These are phyloP conservation scores for Sphecodes monilicornis DNA, from an alignment of 2,888 invertebrate species.

Conservation along the genomic window DNA sequence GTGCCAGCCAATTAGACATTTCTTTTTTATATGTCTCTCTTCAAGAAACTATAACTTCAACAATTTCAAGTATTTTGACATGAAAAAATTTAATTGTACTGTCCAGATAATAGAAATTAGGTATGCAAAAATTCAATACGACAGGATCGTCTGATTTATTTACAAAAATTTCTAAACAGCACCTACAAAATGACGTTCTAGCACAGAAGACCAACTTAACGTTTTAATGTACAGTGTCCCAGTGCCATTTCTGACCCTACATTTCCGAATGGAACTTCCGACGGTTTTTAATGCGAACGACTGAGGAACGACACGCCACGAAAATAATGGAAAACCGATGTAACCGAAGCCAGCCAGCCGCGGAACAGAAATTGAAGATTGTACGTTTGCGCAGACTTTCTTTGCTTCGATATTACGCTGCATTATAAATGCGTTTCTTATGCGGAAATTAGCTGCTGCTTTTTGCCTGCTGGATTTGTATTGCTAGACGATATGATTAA, in stretches of 20 bases:
- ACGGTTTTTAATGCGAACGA: background rate
- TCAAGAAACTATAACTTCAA: no score
- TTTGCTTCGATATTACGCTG: background rate
- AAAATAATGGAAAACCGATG: background rate
- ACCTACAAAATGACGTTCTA: no score
- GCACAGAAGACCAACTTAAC: background rate
- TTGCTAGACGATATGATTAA: background rate
- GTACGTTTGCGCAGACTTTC: background rate
- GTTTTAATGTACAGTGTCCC: background rate
- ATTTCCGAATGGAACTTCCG: background rate
- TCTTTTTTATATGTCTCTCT: no score
- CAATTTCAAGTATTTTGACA: no score
- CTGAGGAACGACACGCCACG: background rate
- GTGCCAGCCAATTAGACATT: no score
- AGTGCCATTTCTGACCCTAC: constrained; percentile 6
- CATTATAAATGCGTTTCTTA: background rate
- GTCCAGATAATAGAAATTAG: no score
- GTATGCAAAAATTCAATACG: no score
- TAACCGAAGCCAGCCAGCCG: background rate
- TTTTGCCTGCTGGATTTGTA: background rate
- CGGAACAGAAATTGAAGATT: background rate
- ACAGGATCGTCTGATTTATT: no score
- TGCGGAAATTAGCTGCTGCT: background rate
- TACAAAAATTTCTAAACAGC: no score
- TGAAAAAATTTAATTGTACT: no score